A percentile compares a stretch with the other conserved stretches of the same genome.
Conservation (phyloP, 2,888 invertebrate genomes). For the Dioctria rufipes region DNA sequence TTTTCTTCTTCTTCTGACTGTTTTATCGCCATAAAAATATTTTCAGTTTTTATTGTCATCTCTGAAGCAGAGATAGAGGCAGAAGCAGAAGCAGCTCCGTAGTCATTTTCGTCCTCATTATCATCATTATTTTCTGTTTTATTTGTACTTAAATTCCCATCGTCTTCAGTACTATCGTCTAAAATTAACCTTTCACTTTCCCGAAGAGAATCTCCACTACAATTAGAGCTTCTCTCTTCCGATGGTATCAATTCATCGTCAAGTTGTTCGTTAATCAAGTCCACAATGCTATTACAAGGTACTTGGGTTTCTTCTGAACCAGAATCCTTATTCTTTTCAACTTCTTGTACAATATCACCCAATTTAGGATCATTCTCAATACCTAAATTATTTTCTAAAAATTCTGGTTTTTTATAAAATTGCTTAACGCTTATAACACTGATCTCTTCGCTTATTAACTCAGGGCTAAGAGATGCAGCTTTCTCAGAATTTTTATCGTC, state of each 20-base stretch:
- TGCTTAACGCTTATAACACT: conserved; percentile 70
- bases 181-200: conserved; percentile 52
- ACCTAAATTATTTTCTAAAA: conserved; percentile 70
- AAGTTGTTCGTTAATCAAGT: neutral
- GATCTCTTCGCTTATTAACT: conserved; percentile 69
- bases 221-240: conserved; percentile 17
- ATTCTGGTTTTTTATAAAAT: conserved; percentile 71
- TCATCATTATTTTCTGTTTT: conserved; percentile 7
- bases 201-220: conserved; percentile 53
- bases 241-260: neutral
- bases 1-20: neutral
- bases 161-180: conserved; percentile 57
- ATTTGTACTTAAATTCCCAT: neutral
- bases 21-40: too few species aligned
- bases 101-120: too few species aligned
- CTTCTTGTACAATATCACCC: conserved; percentile 70
- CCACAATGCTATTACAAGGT: neutral
- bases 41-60: neutral
- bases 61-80: too few species aligned
- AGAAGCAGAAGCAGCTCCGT: neutral
- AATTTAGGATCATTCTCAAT: conserved; percentile 71
- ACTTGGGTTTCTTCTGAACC: neutral
- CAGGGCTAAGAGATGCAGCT: conserved; percentile 68
- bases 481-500: conserved; percentile 61
- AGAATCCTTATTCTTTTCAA: conserved; percentile 37